Percentiles rank a stretch among this genome's conserved stretches.
Conservation (phyloP, 2,888 invertebrate genomes). For the Pomacea canaliculata region DNA sequence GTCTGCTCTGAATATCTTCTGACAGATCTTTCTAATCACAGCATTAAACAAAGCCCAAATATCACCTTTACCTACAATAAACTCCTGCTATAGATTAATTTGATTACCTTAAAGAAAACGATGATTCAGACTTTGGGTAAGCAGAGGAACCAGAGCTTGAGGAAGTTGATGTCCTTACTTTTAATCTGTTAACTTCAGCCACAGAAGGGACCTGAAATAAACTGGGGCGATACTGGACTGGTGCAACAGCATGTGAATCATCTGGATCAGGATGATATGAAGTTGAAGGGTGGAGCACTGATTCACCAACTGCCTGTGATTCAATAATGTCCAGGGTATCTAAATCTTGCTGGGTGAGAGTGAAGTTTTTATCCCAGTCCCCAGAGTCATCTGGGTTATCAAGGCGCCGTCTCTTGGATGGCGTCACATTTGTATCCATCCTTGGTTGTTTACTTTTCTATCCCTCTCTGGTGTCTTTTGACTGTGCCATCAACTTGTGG, state of each 20-base stretch:
- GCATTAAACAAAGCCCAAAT: too few relatives aligned
- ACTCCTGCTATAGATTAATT: background rate
- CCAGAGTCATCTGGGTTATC: slow-evolving; percentile 45
- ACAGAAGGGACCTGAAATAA: slow-evolving; percentile 13
- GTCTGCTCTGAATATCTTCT: too few relatives aligned
- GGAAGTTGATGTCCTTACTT: slow-evolving; percentile 10
- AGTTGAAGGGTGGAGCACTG: background rate
- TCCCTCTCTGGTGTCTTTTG: background rate
- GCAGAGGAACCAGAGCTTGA: slow-evolving; percentile 21
- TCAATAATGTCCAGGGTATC: slow-evolving; percentile 39
- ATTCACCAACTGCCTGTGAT: slow-evolving; percentile 35
- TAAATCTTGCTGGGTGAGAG: slow-evolving; percentile 47
- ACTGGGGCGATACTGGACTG: background rate
- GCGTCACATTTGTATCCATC: slow-evolving; percentile 26
- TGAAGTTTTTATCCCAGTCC: slow-evolving; percentile 45
- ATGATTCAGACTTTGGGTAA: slow-evolving; percentile 16
- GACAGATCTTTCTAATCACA: too few relatives aligned
- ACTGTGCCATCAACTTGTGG: background rate
- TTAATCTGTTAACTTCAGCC: slow-evolving; percentile 1
- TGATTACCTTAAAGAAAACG: slow-evolving; percentile 17
- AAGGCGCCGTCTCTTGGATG: slow-evolving; percentile 46
- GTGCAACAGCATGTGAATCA: background rate
- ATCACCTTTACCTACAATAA: background rate
- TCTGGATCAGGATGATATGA: too few relatives aligned
- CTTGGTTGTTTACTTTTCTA: background rate